Evolutionary conservation across 1,140 invertebrate species (phyloP).

Genomic region (Meteorus sp.): DNA sequence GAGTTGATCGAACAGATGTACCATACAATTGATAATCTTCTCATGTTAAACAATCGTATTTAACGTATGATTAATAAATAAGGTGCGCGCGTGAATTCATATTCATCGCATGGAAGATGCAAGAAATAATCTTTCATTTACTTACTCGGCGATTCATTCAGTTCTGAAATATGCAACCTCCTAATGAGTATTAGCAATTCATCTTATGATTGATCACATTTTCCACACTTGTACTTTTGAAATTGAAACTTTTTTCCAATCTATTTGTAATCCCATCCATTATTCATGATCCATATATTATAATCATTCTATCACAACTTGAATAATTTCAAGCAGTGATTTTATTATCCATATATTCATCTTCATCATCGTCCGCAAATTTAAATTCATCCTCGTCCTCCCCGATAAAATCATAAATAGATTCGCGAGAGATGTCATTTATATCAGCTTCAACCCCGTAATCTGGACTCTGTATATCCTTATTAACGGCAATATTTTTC

Average conservation of each 20-base stretch:
- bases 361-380: conserved; percentile 60
- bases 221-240: conserved; percentile 10
- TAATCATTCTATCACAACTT: not conserved
- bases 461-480: conserved; percentile 46
- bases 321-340: conserved; percentile 30
- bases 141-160: not conserved
- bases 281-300: conserved; percentile 5
- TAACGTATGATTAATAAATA: conserved; percentile 1
- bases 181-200: not conserved
- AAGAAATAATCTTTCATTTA: not conserved
- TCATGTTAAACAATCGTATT: not conserved
- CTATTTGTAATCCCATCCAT: not conserved
- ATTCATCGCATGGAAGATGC: not conserved
- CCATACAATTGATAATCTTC: not conserved
- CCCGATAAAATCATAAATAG: conserved; percentile 51
- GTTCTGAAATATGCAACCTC: conserved; percentile 10
- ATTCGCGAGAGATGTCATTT: conserved; percentile 43
- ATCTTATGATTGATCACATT: not conserved
- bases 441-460: conserved; percentile 43
- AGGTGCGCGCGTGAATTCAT: not conserved
- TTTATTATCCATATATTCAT: conserved; percentile 53
- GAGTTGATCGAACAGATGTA: conserved; percentile 1
- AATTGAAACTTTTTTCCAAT: too few species aligned
- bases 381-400: conserved; percentile 54
- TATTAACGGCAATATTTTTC: conserved; percentile 35